Conservation (phyloP, 1,140 invertebrate species). For the Choristoneura fumiferana region DNA sequence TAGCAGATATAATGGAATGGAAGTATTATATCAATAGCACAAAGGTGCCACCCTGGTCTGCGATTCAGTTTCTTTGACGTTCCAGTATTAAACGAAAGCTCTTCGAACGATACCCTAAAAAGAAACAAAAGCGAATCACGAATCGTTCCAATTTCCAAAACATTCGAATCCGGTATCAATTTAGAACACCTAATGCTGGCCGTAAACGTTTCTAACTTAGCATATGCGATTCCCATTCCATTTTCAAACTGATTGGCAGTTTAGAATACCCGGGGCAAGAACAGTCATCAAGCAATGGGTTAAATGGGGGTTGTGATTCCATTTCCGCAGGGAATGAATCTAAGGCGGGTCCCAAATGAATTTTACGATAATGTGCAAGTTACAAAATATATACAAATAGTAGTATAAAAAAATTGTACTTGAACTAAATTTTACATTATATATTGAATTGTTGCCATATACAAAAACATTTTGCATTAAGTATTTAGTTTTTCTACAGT, state of each 20-base stretch:
- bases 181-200: constrained; percentile 40
- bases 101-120: background rate
- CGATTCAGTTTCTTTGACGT: no score
- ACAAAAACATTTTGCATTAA: no score
- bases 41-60: no score
- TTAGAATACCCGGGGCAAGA: constrained; percentile 33
- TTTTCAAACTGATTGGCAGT: constrained; percentile 37
- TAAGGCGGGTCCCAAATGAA: no score
- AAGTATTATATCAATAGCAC: no score
- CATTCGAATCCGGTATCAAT: constrained; percentile 26
- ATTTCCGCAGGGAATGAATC: constrained; percentile 48
- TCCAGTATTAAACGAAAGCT: background rate
- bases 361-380: no score
- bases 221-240: constrained; percentile 44
- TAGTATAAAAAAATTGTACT: no score
- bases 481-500: no score
- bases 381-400: no score
- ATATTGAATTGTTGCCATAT: no score
- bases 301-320: constrained; percentile 51
- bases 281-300: constrained; percentile 55
- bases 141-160: constrained; percentile 1
- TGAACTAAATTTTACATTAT: no score
- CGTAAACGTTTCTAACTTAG: constrained; percentile 34
- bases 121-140: constrained; percentile 8
- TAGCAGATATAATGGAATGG: no score